Conservation (phyloP, 2,888 invertebrate species). For the Dynastes grantii region DNA sequence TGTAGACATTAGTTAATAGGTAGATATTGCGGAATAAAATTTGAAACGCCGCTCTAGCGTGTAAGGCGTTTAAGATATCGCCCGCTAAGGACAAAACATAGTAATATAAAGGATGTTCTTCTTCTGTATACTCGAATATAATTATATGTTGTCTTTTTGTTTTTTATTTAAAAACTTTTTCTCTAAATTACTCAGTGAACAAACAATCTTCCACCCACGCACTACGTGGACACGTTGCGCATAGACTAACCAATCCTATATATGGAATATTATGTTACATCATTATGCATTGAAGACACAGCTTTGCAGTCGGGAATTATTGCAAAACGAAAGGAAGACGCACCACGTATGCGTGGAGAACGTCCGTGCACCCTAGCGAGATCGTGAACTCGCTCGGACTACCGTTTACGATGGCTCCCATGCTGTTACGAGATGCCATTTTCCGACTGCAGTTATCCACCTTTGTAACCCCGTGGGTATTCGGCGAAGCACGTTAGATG, state of each 20-base stretch:
- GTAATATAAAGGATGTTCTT: no score
- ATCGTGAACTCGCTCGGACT: constrained; percentile 19
- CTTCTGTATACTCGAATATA: no score
- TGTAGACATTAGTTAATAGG: no score
- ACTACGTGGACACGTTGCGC: neutral
- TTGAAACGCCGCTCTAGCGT: no score
- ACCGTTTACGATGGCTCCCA: constrained; percentile 24
- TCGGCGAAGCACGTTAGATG: neutral
- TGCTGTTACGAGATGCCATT: constrained; percentile 12
- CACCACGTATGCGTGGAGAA: constrained; percentile 22
- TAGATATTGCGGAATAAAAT: no score
- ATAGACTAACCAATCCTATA: neutral
- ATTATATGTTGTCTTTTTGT: no score
- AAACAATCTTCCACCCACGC: no score
- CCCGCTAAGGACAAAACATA: no score
- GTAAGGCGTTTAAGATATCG: no score
- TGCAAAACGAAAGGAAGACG: constrained; percentile 8
- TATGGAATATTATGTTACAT: neutral
- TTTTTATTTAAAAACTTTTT: no score
- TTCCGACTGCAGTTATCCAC: constrained; percentile 13
- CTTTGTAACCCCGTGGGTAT: constrained; percentile 12
- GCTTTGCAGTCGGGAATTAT: neutral
- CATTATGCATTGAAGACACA: neutral
- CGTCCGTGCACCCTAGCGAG: constrained; percentile 22
- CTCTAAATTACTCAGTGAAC: no score